Evolutionary conservation across 2,797 vertebrate species (phyloP).

Genomic region (Limosa lapponica): DNA sequence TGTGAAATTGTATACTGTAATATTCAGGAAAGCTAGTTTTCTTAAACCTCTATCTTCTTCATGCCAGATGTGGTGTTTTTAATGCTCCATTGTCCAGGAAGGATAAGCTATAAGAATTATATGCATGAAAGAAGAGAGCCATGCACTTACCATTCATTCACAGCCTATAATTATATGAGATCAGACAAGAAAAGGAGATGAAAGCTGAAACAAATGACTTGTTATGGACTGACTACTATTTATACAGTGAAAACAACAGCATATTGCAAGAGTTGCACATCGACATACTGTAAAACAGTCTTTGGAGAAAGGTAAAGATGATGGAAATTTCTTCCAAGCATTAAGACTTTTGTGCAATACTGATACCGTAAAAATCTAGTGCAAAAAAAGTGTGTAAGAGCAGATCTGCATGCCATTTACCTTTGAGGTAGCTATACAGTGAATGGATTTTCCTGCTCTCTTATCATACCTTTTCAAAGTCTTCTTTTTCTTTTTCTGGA

Average conservation of each 20-base stretch:
- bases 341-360: background rate
- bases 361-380: background rate
- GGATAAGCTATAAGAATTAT: background rate
- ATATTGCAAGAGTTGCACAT: background rate
- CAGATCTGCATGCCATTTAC: background rate
- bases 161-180: background rate
- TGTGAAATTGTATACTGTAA: background rate
- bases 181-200: background rate
- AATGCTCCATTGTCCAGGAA: background rate
- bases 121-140: background rate
- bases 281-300: background rate
- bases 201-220: background rate
- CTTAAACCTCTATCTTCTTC: background rate
- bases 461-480: constrained; percentile 95
- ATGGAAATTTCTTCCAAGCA: background rate
- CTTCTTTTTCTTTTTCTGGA: constrained; percentile 99
- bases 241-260: background rate
- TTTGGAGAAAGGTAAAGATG: background rate
- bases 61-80: background rate
- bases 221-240: background rate
- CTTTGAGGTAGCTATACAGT: background rate
- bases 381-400: background rate
- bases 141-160: background rate
- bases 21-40: background rate
- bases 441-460: constrained; percentile 26